phyloP scores from a whole-genome alignment of 2,797 vertebrate species.

The Petrocephalus schoutedeni region DNA sequence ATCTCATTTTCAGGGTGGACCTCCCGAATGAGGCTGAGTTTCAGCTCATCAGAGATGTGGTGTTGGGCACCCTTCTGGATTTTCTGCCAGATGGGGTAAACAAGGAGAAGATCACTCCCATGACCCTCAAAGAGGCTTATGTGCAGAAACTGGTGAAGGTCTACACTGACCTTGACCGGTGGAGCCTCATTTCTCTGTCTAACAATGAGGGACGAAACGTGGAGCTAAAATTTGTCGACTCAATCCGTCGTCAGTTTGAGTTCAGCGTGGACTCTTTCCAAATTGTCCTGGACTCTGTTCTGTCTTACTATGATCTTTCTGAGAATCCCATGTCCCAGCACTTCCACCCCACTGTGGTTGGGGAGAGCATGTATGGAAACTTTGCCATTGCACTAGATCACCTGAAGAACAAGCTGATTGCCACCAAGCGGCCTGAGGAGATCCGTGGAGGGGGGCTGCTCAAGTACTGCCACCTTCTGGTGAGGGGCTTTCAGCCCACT shows the following conservation, averaged over 20 bases:
- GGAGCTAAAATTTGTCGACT: conserved; percentile 94
- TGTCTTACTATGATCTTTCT: conserved; percentile 75
- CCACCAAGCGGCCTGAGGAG: conserved; percentile 93
- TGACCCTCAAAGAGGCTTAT: conserved; percentile 90
- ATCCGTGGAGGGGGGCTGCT: conserved; percentile 91
- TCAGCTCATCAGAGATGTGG: conserved; percentile 84
- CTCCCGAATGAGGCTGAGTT: conserved; percentile 79
- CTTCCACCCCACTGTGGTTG: conserved; percentile 77
- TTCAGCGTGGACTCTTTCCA: conserved; percentile 98
- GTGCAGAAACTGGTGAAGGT: conserved; percentile 97
- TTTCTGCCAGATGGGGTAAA: conserved; percentile 91
- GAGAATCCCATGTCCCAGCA: conserved; percentile 72
- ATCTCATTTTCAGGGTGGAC: conserved; percentile 89
- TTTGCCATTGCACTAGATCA: conserved; percentile 78
- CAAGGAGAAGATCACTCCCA: conserved; percentile 84
- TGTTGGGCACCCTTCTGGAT: conserved; percentile 84
- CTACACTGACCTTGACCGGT: conserved; percentile 85
- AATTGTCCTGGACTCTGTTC: conserved; percentile 87
- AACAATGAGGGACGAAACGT: conserved; percentile 93
- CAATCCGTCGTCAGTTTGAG: conserved; percentile 91
- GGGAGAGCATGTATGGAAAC: conserved; percentile 91
- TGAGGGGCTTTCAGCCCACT: conserved; percentile 80
- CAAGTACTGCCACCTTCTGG: conserved; percentile 93
- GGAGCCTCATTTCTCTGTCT: conserved; percentile 96
- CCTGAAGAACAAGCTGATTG: conserved; percentile 83